Conservation (phyloP, 2,797 vertebrate species). For the Diceros bicornis region DNA sequence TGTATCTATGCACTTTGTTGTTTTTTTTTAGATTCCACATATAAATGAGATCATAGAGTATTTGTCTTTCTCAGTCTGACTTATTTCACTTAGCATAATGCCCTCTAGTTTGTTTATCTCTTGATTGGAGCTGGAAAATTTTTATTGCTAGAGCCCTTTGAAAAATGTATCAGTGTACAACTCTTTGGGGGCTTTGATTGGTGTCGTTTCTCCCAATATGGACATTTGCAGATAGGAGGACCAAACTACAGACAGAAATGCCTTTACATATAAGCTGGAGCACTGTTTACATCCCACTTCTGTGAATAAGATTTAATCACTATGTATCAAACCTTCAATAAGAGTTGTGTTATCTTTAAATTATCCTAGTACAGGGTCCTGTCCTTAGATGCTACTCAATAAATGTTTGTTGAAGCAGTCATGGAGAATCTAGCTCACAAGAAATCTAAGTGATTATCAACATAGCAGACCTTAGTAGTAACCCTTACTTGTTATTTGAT, state of each 20-base stretch:
- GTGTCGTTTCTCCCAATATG: not conserved
- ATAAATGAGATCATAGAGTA: not conserved
- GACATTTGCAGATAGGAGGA: not conserved
- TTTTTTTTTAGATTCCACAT: not conserved
- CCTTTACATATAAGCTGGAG: not conserved
- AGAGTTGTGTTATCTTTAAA: not conserved
- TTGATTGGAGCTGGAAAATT: not conserved
- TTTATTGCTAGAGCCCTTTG: not conserved
- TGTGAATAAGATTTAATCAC: not conserved
- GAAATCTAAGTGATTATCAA: conserved; percentile 5
- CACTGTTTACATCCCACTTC: not conserved
- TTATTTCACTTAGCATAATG: not conserved
- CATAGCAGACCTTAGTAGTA: not conserved
- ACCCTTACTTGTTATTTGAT: not conserved
- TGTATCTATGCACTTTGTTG: not conserved
- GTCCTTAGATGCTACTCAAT: conserved; percentile 34
- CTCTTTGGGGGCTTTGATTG: not conserved
- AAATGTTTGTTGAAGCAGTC: not conserved
- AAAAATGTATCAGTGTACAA: not conserved
- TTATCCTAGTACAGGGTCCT: not conserved
- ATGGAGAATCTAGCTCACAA: not conserved
- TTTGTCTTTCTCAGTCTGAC: not conserved
- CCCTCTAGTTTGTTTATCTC: not conserved
- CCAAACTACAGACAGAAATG: not conserved
- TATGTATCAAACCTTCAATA: not conserved